These are phyloP conservation scores for Pseudomyrmex sp. DNA, from an alignment of 1,140 invertebrate genomes.

Conservation along the genomic window DNA sequence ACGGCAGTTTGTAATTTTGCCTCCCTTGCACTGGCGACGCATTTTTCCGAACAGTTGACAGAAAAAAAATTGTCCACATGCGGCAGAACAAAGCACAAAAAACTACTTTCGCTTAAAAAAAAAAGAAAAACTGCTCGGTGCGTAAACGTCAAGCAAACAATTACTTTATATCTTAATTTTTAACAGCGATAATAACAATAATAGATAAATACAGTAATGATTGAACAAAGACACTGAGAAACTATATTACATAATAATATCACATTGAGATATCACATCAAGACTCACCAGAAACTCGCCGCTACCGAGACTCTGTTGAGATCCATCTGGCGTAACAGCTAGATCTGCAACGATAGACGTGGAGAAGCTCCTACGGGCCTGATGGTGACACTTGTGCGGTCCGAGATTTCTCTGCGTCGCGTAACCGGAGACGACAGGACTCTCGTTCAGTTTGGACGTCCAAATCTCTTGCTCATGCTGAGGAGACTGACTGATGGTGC, in stretches of 20 bases:
- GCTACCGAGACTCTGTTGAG: constrained; percentile 79
- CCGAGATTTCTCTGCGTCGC: constrained; percentile 69
- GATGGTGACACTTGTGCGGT: constrained; percentile 77
- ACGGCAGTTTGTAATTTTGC: constrained; percentile 44
- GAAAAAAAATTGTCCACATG: background rate
- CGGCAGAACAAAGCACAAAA: background rate
- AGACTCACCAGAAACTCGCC: constrained; percentile 78
- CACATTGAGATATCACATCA: constrained; percentile 53
- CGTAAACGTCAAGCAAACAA: constrained; percentile 2
- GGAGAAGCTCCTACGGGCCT: constrained; percentile 78
- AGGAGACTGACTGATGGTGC: constrained; percentile 77
- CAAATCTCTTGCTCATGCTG: constrained; percentile 76
- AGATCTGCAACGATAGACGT: constrained; percentile 80
- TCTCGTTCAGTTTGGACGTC: constrained; percentile 75
- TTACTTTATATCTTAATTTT: background rate
- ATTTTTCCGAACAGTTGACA: constrained; percentile 11
- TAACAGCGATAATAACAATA: too few relatives aligned
- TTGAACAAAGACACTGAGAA: background rate
- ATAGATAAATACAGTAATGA: background rate
- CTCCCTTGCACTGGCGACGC: background rate
- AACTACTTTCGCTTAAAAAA: background rate
- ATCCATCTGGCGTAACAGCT: constrained; percentile 75
- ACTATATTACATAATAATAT: constrained; percentile 6
- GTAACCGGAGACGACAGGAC: constrained; percentile 66
- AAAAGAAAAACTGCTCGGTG: background rate